Evolutionary conservation across 30 jellyfish, hydroid and myxozoan genomes (phyloP).

Genomic region (Turritopsis rubra): DNA sequence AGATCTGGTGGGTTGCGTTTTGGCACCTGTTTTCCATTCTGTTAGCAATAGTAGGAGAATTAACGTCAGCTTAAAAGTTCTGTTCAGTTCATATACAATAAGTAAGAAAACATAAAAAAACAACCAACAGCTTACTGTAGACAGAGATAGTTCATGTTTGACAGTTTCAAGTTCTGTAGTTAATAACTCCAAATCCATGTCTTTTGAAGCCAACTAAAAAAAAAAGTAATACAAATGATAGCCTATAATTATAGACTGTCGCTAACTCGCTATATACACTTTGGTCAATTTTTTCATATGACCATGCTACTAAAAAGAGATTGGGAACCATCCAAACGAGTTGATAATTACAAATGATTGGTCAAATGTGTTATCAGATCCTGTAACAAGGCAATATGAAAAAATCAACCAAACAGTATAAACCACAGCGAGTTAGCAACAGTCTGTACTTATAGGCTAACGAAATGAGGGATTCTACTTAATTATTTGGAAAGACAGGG

Average conservation of each 20-base stretch:
- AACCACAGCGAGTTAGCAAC: too few relatives aligned
- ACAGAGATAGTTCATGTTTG: slow-evolving; percentile 13
- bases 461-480: not conserved
- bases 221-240: not conserved
- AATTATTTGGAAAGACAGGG: not conserved
- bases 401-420: too few relatives aligned
- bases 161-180: slow-evolving; percentile 31
- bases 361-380: too few relatives aligned
- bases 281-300: too few relatives aligned
- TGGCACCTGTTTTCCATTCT: not conserved
- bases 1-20: slow-evolving; percentile 25
- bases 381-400: too few relatives aligned
- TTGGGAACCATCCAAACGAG: too few relatives aligned
- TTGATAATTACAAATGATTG: too few relatives aligned
- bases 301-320: too few relatives aligned
- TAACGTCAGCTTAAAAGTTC: not conserved
- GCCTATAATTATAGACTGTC: too few relatives aligned
- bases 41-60: not conserved
- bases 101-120: not conserved
- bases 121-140: slow-evolving; percentile 1
- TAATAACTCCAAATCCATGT: slow-evolving; percentile 35
- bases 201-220: slow-evolving; percentile 20
- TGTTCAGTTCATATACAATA: not conserved
- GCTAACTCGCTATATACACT: too few relatives aligned
- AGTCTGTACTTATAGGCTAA: too few relatives aligned